phyloP scores from a whole-genome alignment of 2,888 invertebrate genomes.

The Agrochola macilenta region DNA sequence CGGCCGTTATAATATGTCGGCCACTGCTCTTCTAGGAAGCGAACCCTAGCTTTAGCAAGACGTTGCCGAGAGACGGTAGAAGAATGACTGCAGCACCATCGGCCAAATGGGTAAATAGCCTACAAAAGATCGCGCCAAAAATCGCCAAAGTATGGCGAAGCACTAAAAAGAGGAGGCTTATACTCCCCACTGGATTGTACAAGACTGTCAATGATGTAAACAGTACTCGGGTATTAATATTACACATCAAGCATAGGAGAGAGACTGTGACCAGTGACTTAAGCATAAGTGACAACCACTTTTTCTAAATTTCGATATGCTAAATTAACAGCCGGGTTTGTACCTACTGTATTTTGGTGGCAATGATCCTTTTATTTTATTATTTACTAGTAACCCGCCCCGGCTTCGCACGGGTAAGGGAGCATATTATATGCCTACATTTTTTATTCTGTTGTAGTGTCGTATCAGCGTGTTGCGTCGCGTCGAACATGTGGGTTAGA shows the following conservation, averaged over 20 bases:
- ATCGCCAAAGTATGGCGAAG: neutral
- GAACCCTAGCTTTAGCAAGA: neutral
- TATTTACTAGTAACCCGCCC: too few relatives aligned
- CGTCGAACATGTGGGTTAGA: too few relatives aligned
- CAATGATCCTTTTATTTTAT: too few relatives aligned
- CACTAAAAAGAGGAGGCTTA: neutral
- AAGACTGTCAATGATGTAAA: neutral
- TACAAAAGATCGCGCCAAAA: neutral
- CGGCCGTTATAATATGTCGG: neutral
- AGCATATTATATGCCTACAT: too few relatives aligned
- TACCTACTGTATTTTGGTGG: too few relatives aligned
- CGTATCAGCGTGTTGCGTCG: too few relatives aligned
- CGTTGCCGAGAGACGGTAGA: too few relatives aligned
- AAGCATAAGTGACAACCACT: neutral
- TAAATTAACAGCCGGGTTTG: neutral
- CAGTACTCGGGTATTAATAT: neutral
- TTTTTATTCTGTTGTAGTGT: too few relatives aligned
- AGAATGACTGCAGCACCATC: neutral
- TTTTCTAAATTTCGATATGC: neutral
- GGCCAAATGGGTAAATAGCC: neutral
- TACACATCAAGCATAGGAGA: neutral
- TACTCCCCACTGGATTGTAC: neutral
- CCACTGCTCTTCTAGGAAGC: neutral
- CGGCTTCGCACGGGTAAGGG: too few relatives aligned
- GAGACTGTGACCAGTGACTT: neutral